Evolutionary conservation across 1,140 invertebrate genomes (phyloP).

Genomic region (Agrypnia vestita): DNA sequence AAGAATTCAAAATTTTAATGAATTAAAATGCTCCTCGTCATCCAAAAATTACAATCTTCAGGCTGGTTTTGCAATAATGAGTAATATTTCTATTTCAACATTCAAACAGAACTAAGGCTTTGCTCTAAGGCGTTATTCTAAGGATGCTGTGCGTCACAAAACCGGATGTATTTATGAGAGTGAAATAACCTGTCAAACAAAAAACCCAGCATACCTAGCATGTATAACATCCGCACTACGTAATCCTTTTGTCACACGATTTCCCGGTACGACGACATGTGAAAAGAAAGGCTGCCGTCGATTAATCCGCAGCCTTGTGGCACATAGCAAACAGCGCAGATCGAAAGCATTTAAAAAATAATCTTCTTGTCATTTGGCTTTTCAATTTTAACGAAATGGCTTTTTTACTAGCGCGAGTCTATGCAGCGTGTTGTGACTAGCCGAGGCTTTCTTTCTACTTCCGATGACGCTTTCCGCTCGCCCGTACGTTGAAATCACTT

Average conservation of each 20-base stretch:
- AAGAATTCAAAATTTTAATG: no score
- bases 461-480: slow-evolving; percentile 33
- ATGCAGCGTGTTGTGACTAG: not conserved
- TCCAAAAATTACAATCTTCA: no score
- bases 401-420: slow-evolving; percentile 6
- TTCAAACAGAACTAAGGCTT: not conserved
- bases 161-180: slow-evolving; percentile 18
- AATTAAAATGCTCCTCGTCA: no score
- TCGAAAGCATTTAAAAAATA: not conserved
- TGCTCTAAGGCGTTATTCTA: slow-evolving; percentile 1
- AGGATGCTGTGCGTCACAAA: slow-evolving; percentile 7
- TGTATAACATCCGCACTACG: not conserved
- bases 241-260: slow-evolving; percentile 13
- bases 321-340: not conserved
- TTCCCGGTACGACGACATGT: slow-evolving; percentile 1
- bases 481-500: slow-evolving; percentile 30
- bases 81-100: not conserved
- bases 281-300: not conserved
- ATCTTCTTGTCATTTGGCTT: no score
- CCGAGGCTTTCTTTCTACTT: slow-evolving; percentile 37
- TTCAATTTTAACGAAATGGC: not conserved
- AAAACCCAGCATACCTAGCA: not conserved
- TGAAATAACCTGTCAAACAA: slow-evolving; percentile 2
- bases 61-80: no score
- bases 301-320: not conserved